phyloP scores from a whole-genome alignment of 2,888 invertebrate species.

The Flexamia atlantica region DNA sequence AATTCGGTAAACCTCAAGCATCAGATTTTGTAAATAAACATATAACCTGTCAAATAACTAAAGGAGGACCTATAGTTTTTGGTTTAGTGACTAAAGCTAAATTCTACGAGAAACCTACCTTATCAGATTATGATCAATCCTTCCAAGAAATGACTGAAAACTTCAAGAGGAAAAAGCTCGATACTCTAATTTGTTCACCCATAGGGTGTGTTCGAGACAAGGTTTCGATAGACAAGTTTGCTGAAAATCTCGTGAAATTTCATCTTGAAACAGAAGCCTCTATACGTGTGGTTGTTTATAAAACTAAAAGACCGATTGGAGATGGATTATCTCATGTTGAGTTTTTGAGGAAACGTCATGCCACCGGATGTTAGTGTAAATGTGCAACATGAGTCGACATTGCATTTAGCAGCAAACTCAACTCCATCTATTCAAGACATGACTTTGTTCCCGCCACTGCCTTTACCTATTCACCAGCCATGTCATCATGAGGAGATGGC shows the following conservation, averaged over 20 bases:
- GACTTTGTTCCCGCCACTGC: background rate
- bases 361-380: background rate
- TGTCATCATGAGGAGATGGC: too few relatives aligned
- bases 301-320: background rate
- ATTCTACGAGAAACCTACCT: too few relatives aligned
- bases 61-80: too few relatives aligned
- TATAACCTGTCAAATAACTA: background rate
- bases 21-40: too few relatives aligned
- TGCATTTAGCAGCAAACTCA: too few relatives aligned
- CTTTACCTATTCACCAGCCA: background rate
- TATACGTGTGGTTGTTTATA: background rate
- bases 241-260: conserved; percentile 1
- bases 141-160: too few relatives aligned
- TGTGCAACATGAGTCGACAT: background rate
- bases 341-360: background rate
- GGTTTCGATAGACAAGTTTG: background rate
- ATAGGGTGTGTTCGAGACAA: too few relatives aligned
- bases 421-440: background rate
- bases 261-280: background rate
- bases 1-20: too few relatives aligned
- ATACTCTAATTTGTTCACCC: too few relatives aligned
- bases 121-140: too few relatives aligned
- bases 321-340: background rate
- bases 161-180: too few relatives aligned
- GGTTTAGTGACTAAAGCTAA: too few relatives aligned